These are phyloP conservation scores for Gavia stellata DNA, from an alignment of 2,113 vertebrate genomes.

Conservation along the genomic window DNA sequence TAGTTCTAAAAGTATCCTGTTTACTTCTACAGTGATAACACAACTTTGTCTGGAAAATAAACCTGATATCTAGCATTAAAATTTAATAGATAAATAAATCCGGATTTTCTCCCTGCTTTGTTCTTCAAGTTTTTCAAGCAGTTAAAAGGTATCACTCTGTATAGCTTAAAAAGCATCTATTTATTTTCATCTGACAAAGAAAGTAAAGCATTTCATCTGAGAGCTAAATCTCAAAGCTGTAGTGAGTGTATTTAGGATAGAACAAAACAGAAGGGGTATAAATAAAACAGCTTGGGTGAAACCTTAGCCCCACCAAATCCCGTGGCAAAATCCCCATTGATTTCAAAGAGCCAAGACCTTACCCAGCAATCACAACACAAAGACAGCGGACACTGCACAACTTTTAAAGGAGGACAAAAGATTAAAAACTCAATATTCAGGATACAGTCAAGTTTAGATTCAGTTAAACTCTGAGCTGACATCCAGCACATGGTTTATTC, in stretches of 20 bases:
- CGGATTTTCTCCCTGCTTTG: background rate
- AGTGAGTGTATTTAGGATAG: background rate
- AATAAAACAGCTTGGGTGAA: background rate
- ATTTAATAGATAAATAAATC: background rate
- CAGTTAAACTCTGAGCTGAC: background rate
- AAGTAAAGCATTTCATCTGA: background rate
- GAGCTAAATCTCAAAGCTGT: background rate
- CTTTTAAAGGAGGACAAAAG: background rate
- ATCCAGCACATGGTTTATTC: background rate
- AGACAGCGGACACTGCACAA: background rate
- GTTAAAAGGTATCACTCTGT: background rate
- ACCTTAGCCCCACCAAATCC: background rate
- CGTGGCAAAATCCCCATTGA: background rate
- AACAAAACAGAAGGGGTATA: background rate
- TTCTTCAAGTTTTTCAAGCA: background rate
- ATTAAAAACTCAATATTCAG: background rate
- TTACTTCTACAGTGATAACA: background rate
- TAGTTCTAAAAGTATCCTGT: background rate
- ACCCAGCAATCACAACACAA: background rate
- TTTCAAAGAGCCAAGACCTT: background rate
- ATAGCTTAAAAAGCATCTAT: background rate
- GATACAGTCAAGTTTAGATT: background rate
- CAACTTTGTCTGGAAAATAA: conserved; percentile 3
- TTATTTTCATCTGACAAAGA: background rate
- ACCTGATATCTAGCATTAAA: background rate